Evolutionary conservation across 1,140 invertebrate genomes (phyloP).

Genomic region (Cylas formicarius): DNA sequence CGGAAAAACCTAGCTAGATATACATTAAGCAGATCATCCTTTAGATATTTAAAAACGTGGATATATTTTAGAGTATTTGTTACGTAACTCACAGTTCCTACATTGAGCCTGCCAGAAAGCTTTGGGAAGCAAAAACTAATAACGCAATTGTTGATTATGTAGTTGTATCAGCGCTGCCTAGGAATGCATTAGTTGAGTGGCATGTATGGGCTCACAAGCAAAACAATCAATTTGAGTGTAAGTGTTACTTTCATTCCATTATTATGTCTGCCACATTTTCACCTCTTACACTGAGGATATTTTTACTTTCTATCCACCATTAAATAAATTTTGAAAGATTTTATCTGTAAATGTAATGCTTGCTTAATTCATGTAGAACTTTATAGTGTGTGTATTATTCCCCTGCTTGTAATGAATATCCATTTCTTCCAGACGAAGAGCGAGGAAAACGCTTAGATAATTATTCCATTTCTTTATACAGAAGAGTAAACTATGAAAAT

Average conservation of each 20-base stretch:
- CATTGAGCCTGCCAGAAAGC: constrained; percentile 63
- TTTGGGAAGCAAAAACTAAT: constrained; percentile 77
- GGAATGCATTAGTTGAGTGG: constrained; percentile 81
- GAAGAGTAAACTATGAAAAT: constrained; percentile 82
- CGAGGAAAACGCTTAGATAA: constrained; percentile 75
- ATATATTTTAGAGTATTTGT: constrained; percentile 60
- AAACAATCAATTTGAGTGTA: constrained; percentile 81
- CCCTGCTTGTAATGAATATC: constrained; percentile 2
- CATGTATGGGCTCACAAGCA: constrained; percentile 82
- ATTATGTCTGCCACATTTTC: no score
- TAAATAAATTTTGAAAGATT: constrained; percentile 7
- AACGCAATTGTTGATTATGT: constrained; percentile 82
- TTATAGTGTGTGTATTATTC: not conserved
- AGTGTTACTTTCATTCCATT: constrained; percentile 41
- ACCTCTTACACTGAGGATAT: not conserved
- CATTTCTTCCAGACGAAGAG: constrained; percentile 67
- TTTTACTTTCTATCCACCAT: not conserved
- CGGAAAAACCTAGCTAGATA: no score
- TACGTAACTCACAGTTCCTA: constrained; percentile 65
- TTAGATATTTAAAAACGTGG: constrained; percentile 1
- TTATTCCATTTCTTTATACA: constrained; percentile 70
- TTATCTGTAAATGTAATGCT: constrained; percentile 9
- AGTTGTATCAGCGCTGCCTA: constrained; percentile 71
- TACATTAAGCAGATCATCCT: no score
- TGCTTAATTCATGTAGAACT: no score